phyloP scores from a whole-genome alignment of 2,113 vertebrate genomes.

The Zapus hudsonius region DNA sequence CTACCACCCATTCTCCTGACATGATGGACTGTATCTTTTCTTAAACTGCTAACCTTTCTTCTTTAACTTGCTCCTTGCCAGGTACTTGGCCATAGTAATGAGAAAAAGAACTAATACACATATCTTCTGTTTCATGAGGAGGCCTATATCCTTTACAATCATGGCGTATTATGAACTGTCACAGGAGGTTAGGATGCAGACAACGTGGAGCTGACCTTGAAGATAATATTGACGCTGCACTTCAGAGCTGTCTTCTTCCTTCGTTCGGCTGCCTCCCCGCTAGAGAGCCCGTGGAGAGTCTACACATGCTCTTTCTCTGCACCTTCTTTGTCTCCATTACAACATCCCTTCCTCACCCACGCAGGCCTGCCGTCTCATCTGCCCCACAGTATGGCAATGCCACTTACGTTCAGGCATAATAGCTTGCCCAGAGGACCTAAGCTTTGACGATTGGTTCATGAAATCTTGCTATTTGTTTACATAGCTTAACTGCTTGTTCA shows the following conservation, averaged over 20 bases:
- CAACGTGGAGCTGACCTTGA: constrained; percentile 23
- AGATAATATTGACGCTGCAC: background rate
- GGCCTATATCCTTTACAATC: background rate
- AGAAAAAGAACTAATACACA: background rate
- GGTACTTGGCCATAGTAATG: no score
- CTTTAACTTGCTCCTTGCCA: background rate
- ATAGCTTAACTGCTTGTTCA: constrained; percentile 26
- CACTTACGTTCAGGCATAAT: background rate
- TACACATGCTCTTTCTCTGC: background rate
- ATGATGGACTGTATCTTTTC: background rate
- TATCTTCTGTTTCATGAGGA: background rate
- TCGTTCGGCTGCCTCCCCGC: background rate
- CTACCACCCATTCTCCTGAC: background rate
- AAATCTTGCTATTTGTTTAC: background rate
- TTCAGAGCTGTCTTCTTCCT: background rate
- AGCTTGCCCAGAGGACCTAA: background rate
- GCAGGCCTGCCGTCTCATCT: background rate
- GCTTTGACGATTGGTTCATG: background rate
- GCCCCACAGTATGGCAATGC: background rate
- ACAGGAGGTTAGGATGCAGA: background rate
- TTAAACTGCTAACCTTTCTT: background rate
- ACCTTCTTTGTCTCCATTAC: no score
- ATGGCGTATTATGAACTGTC: background rate
- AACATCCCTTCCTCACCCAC: no score
- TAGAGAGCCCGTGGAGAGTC: background rate